Base-by-base conservation (phyloP, 2,113 vertebrate genomes). In the Clinocottus analis region DNA sequence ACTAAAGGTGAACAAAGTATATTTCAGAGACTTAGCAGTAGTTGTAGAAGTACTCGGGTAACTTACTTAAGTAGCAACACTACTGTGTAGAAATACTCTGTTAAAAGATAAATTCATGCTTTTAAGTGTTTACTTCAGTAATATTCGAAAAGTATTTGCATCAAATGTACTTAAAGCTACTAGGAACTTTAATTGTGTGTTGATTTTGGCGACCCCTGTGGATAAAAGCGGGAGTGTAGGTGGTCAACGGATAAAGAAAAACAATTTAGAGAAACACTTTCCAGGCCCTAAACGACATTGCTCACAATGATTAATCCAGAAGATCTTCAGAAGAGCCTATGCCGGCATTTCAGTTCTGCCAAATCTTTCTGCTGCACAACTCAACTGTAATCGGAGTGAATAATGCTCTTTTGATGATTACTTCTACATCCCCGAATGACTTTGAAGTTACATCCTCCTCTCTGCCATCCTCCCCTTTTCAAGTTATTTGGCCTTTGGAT, bases 281-380 rank as follows among this genome's bases (percentile, higher is more conserved):
- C 27, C 35, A 70, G 41, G 13, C 33, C 4, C 33, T 43, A 31
- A 13, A 25, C 47, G 17, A 66, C 35, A 69, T 75, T 78, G 55
- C 4, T 41, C 17, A 21, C 14, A 25, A 10, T 23, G n/a, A 71
- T 65, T 49, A 25, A 33, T 31, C 16, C 35, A 68, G 21, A 17
- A 10, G 41, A 55, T 55, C n/a, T 23, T 55, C 51, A 23, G 51
- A 55, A 77, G 9, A 3, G 37, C 29, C 47, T 21, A 45, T 55
- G 39, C 45, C 23, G 2, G 37, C 13, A 60, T 16, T 37, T 68
- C 59, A 51, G 33, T 19, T 37, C 55, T 21, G 27, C 60, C 37
- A 61, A 41, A 55, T 63, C 21, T 41, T 45, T 53, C 41, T 58
- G 31, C 7, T 8, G 7, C 55, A 31, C n/a, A 65, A 29, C 4